Evolutionary conservation across 2,797 vertebrate species (phyloP).

Genomic region (Pelobates cultripes): DNA sequence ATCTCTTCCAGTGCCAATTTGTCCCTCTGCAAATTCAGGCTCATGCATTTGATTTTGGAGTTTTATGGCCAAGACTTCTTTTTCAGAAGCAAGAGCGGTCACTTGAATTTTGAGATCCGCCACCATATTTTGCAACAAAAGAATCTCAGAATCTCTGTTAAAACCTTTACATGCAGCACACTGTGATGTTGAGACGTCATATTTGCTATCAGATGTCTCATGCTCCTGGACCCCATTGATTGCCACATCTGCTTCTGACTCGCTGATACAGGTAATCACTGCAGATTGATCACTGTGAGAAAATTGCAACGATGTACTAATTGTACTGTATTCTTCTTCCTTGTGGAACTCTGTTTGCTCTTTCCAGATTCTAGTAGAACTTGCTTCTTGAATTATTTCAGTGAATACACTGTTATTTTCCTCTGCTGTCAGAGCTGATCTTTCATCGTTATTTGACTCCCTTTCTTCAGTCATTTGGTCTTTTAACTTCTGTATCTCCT

Average conservation of each 20-base stretch:
- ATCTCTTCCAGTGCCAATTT: constrained; percentile 63
- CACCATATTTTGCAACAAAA: constrained; percentile 70
- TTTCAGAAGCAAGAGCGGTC: constrained; percentile 65
- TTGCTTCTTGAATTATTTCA: not conserved
- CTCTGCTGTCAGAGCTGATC: not conserved
- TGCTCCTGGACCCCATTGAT: not conserved
- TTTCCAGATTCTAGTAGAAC: not conserved
- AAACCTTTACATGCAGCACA: constrained; percentile 11
- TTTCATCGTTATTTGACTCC: not conserved
- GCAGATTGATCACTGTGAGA: not conserved
- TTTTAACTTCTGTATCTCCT: constrained; percentile 77
- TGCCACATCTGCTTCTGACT: not conserved
- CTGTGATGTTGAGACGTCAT: not conserved
- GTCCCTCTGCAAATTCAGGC: constrained; percentile 23
- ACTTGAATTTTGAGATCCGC: constrained; percentile 75
- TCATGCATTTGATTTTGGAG: constrained; percentile 62
- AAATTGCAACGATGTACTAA: not conserved
- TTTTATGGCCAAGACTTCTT: constrained; percentile 66
- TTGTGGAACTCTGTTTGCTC: not conserved
- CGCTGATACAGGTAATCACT: not conserved
- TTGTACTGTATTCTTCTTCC: not conserved
- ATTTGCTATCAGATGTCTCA: not conserved
- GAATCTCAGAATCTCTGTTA: constrained; percentile 73
- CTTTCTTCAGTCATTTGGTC: constrained; percentile 69
- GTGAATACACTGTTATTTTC: not conserved